These are phyloP conservation scores for Carcharodon carcharias DNA, from an alignment of 2,797 vertebrate genomes.

Conservation along the genomic window DNA sequence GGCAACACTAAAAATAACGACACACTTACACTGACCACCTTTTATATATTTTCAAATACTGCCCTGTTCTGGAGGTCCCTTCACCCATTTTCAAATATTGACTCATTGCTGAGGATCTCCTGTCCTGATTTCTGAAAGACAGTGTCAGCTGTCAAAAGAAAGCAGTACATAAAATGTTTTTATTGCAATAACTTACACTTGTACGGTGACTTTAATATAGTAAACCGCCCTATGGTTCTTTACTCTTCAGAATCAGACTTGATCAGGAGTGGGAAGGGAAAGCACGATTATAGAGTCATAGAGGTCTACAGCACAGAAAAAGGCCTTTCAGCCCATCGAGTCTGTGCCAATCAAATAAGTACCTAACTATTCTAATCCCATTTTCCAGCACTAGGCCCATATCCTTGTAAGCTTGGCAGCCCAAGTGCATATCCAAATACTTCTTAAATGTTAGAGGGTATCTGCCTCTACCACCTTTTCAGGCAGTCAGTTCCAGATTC, in stretches of 20 bases:
- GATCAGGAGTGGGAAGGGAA: neutral
- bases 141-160: neutral
- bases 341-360: no score
- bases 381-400: no score
- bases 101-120: neutral
- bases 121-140: neutral
- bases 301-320: no score
- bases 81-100: neutral
- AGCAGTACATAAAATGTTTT: neutral
- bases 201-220: neutral
- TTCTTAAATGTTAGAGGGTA: no score
- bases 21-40: neutral
- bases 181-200: neutral
- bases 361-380: no score
- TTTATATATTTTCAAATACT: neutral
- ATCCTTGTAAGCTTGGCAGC: no score
- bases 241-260: neutral
- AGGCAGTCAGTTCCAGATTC: no score
- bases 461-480: no score
- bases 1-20: neutral
- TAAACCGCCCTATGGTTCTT: neutral
- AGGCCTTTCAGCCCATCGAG: no score
- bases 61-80: neutral
- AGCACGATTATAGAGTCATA: neutral
- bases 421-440: no score